Evolutionary conservation across 2,113 vertebrate species (phyloP).

Genomic region (Cynocephalus volans): DNA sequence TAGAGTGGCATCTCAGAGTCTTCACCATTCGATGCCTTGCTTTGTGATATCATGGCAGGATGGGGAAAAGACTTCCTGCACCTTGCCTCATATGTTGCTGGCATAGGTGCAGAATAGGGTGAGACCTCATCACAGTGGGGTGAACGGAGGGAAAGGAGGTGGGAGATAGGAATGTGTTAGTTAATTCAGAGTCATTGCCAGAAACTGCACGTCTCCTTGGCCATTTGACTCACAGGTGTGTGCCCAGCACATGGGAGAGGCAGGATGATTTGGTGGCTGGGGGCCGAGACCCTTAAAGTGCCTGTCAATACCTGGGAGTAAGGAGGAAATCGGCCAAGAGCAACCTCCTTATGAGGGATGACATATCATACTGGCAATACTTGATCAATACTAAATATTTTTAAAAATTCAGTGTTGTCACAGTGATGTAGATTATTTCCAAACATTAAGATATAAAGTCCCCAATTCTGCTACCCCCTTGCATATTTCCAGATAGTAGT

Average conservation of each 20-base stretch:
- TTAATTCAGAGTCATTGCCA: background rate
- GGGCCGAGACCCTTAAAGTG: background rate
- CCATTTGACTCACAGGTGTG: background rate
- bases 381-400: slow-evolving; percentile 2
- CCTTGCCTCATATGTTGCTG: background rate
- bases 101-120: background rate
- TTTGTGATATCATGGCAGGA: too few species aligned
- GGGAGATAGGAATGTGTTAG: background rate
- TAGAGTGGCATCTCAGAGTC: background rate
- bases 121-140: background rate
- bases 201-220: background rate
- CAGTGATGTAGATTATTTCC: slow-evolving; percentile 57
- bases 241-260: background rate
- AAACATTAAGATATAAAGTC: slow-evolving; percentile 1
- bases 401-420: slow-evolving; percentile 5
- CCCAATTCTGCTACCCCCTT: background rate
- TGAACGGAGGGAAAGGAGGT: background rate
- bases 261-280: background rate
- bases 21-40: background rate
- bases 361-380: background rate
- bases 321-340: background rate
- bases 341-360: background rate
- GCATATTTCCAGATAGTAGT: slow-evolving; percentile 53
- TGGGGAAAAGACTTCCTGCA: background rate
- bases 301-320: background rate